Evolutionary conservation across 2,113 vertebrate genomes (phyloP), one percentile per base, ranked within the genome.

Genomic region (Macquaria australasica): DNA sequence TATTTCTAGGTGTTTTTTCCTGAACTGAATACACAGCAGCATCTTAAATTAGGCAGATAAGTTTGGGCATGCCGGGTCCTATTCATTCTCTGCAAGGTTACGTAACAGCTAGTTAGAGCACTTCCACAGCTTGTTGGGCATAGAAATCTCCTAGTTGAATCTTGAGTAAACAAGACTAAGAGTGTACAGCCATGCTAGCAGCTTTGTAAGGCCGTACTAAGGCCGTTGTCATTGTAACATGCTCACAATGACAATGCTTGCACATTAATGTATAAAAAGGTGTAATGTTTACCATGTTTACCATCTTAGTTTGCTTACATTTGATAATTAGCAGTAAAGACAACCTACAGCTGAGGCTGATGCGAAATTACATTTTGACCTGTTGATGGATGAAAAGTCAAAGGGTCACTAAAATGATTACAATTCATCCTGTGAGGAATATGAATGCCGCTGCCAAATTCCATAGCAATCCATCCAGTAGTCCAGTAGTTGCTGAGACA

Each of bases 1-100:
- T 59, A 21, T 23, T 9, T 67, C 7, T 70, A 14, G n/a, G 31
- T 41, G 43, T 79, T n/a, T 20, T 86, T 50, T 37, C 8, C 62
- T 70, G 34, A 58, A 43, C 16, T 11, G 56, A 63, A 79, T 81
- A 56, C 53, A 67, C 28, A 14, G 80, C 75, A 74, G 25, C 50
- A 50, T 71, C 9, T 20, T 9, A 77, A 70, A 68, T 69, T 18
- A 69, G 18, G 63, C 28, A 37, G 78, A 63, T 56, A 70, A 43
- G 45, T 82, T 53, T 37, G 63, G 50, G 21, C 12, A 0, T 31
- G 48, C 12, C 14, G 25, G 7, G 48, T 25, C 37, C 41, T 37
- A 9, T 75, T 66, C 2, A n/a, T 71, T 63, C 28, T 34, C 34
- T 62, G 48, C 16, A 59, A 45, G 16, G 72, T 68, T 34, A 20